Evolutionary conservation across 2,888 invertebrate genomes (phyloP).

Genomic region (Ceramica pisi): DNA sequence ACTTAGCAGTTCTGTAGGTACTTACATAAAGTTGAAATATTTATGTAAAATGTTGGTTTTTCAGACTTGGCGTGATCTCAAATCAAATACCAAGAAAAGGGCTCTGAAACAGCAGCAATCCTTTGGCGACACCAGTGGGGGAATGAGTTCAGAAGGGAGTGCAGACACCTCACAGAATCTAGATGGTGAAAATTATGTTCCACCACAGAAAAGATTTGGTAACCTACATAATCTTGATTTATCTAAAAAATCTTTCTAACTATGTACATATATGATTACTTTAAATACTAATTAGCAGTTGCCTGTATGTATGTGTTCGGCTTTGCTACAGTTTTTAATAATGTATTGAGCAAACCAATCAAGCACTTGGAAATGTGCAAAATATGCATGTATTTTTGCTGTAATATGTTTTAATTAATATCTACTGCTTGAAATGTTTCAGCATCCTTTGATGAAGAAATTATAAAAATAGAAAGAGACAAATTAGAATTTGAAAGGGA

Average conservation of each 20-base stretch:
- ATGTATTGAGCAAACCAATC: too few relatives aligned
- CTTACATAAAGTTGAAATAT: not conserved
- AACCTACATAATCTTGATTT: not conserved
- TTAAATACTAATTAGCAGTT: too few relatives aligned
- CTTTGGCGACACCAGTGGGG: conserved; percentile 63
- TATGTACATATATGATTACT: too few relatives aligned
- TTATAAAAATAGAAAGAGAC: conserved; percentile 71
- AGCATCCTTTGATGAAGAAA: conserved; percentile 70
- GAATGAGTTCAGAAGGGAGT: conserved; percentile 49
- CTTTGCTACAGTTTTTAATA: too few relatives aligned
- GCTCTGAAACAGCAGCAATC: conserved; percentile 63
- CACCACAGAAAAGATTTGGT: conserved; percentile 56
- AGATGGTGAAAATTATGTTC: conserved; percentile 56
- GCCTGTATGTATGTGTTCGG: too few relatives aligned
- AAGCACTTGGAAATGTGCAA: too few relatives aligned
- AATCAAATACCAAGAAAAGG: conserved; percentile 68
- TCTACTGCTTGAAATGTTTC: conserved; percentile 38
- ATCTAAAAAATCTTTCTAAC: not conserved
- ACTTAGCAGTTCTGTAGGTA: not conserved
- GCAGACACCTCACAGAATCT: conserved; percentile 58
- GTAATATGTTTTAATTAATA: not conserved
- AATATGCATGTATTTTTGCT: too few relatives aligned
- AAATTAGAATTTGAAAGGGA: conserved; percentile 72
- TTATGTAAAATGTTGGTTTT: conserved; percentile 13
- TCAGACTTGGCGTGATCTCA: conserved; percentile 72